These are phyloP conservation scores for Notechis scutatus DNA, from an alignment of 2,113 vertebrate genomes.

Conservation along the genomic window DNA sequence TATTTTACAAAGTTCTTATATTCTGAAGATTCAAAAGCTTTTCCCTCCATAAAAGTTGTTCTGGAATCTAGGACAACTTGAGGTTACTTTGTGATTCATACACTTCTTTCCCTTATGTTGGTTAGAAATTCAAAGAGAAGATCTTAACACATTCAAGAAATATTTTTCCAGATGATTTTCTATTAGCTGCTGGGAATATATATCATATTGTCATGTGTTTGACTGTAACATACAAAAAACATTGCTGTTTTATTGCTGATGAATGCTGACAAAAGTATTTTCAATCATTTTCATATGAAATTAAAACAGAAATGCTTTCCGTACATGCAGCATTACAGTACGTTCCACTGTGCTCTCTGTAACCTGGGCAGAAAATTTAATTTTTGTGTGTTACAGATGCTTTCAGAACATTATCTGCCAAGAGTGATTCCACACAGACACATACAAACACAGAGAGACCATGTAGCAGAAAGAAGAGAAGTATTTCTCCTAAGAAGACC, in stretches of 20 bases:
- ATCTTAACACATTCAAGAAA: background rate
- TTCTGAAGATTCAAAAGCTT: background rate
- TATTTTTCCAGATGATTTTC: background rate
- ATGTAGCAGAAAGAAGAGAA: background rate
- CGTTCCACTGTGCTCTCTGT: background rate
- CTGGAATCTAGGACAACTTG: background rate
- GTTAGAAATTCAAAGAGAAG: background rate
- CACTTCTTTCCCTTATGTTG: background rate
- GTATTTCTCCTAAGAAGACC: background rate
- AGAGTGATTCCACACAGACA: background rate
- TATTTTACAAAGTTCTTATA: background rate
- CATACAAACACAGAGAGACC: background rate
- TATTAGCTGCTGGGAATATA: background rate
- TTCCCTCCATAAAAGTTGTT: background rate
- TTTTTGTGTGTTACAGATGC: slow-evolving; percentile 17
- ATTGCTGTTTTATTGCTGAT: slow-evolving; percentile 9
- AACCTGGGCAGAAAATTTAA: slow-evolving; percentile 9
- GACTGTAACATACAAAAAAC: slow-evolving; percentile 5
- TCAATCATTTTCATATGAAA: slow-evolving; percentile 4
- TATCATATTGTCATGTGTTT: background rate
- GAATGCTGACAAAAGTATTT: slow-evolving; percentile 19
- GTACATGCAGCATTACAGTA: background rate
- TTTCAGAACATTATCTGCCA: background rate
- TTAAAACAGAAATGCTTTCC: background rate
- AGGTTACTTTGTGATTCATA: background rate